Conservation (phyloP, 2,888 invertebrate species). For the Chrysolina haemoptera region DNA sequence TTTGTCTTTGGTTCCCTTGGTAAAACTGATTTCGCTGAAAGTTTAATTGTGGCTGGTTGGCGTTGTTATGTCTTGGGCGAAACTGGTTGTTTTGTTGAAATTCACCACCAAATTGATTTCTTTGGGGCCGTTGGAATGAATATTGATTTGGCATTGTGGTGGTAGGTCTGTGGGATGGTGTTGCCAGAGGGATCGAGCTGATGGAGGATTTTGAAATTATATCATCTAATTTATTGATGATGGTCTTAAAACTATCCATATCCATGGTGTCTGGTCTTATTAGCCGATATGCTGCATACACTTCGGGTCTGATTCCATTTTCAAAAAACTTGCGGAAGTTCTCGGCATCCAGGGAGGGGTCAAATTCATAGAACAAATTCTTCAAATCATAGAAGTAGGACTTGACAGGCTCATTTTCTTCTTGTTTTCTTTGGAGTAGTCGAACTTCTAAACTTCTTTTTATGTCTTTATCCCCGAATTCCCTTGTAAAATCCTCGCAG, state of each 20-base stretch:
- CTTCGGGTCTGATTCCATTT: constrained; percentile 9
- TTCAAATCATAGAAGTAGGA: constrained; percentile 26
- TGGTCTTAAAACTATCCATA: constrained; percentile 19
- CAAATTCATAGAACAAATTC: constrained; percentile 23
- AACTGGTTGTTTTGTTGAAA: background rate
- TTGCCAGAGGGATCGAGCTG: background rate
- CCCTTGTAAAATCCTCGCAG: background rate
- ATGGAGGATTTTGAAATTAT: background rate
- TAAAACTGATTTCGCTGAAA: background rate
- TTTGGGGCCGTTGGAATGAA: background rate
- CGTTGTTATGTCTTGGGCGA: background rate
- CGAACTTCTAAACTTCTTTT: constrained; percentile 1
- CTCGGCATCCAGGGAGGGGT: constrained; percentile 20
- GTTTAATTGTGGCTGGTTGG: background rate
- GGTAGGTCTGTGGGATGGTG: background rate
- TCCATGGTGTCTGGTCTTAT: constrained; percentile 7
- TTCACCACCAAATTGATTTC: background rate
- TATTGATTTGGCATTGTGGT: background rate
- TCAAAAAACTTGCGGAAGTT: constrained; percentile 28
- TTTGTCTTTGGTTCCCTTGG: background rate
- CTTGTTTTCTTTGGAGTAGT: constrained; percentile 22
- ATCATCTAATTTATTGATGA: constrained; percentile 10
- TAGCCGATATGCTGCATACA: constrained; percentile 18
- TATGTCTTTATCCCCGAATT: constrained; percentile 11
- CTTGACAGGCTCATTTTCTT: constrained; percentile 8